These are phyloP conservation scores for Dasypus novemcinctus DNA, from an alignment of 2,113 vertebrate species.

Conservation along the genomic window DNA sequence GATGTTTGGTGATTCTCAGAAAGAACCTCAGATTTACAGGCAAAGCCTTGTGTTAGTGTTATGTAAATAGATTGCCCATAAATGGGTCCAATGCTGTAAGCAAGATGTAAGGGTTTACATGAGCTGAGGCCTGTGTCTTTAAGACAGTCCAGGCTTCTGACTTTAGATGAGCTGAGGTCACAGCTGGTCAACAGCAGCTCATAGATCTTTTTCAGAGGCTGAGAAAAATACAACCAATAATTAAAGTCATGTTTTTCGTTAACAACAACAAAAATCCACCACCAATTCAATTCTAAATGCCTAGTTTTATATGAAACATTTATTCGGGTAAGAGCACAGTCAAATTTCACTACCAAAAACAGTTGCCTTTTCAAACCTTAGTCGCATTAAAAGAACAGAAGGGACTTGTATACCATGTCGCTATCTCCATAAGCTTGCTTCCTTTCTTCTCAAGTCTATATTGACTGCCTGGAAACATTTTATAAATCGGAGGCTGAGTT, in stretches of 20 bases:
- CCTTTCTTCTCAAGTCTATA: background rate
- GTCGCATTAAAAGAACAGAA: background rate
- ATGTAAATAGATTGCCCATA: background rate
- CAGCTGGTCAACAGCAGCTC: conserved; percentile 45
- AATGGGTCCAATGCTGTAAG: accelerated
- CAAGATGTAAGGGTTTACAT: background rate
- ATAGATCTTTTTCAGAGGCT: background rate
- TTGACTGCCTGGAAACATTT: conserved; percentile 51
- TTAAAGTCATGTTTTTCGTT: conserved; percentile 69
- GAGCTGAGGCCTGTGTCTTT: background rate
- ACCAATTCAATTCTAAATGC: conserved; percentile 47
- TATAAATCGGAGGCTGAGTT: background rate
- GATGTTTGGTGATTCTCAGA: background rate
- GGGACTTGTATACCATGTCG: background rate
- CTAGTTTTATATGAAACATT: conserved; percentile 46
- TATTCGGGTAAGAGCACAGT: conserved; percentile 15
- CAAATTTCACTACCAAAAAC: background rate
- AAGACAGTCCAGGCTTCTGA: background rate
- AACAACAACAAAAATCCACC: conserved; percentile 63
- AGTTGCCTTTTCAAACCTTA: background rate
- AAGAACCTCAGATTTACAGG: background rate
- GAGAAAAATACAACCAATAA: conserved; percentile 64
- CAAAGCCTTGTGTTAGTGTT: background rate
- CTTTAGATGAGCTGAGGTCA: background rate
- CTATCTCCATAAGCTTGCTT: background rate